Conservation (phyloP, 2,888 invertebrate species). For the Diadegma fenestrale region DNA sequence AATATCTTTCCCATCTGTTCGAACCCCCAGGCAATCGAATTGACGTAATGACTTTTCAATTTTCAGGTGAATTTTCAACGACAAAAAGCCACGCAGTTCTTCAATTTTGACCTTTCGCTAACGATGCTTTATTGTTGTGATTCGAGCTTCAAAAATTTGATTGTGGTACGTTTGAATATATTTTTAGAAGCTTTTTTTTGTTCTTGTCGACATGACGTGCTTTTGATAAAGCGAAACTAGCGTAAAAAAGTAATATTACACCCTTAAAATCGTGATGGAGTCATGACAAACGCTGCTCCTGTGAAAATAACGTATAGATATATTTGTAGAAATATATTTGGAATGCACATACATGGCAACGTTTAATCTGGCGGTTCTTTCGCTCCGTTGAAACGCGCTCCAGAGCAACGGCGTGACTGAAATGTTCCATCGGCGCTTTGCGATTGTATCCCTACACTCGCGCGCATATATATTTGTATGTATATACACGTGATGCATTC, state of each 20-base stretch:
- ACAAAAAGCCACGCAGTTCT: neutral
- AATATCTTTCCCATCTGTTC: neutral
- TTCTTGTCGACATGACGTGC: neutral
- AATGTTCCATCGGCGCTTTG: conserved; percentile 49
- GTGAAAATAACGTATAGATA: conserved; percentile 9
- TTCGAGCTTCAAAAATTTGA: neutral
- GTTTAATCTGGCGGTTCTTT: conserved; percentile 70
- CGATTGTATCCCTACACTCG: conserved; percentile 29
- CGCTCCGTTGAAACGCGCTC: conserved; percentile 62
- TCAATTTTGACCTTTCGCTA: neutral
- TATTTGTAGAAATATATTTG: neutral
- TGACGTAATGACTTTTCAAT: neutral
- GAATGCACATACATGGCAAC: conserved; percentile 54
- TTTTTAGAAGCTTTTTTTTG: neutral
- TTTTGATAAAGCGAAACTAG: neutral
- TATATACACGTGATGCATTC: conserved; percentile 12
- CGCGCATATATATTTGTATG: neutral
- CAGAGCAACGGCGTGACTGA: conserved; percentile 63
- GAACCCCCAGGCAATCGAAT: too few species aligned
- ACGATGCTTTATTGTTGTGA: neutral
- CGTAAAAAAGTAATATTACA: neutral
- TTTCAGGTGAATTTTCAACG: neutral
- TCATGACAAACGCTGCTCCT: conserved; percentile 43
- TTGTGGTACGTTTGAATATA: neutral
- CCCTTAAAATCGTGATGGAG: conserved; percentile 42